Evolutionary conservation across 2,797 vertebrate genomes (phyloP).

Genomic region (Phoeniculus purpureus): DNA sequence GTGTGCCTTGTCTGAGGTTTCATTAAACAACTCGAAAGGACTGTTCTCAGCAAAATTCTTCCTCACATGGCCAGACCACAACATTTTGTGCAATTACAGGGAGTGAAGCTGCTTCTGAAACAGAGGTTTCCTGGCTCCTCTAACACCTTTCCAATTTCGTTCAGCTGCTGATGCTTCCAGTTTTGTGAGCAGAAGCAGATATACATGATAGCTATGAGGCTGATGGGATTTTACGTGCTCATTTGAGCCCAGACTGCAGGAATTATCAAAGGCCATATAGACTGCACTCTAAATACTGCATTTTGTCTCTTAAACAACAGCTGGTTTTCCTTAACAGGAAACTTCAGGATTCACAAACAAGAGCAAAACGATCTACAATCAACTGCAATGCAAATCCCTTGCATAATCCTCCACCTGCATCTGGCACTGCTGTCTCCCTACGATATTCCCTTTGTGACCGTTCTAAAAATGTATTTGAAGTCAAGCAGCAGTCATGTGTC

Average conservation of each 20-base stretch:
- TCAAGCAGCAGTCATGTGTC: neutral
- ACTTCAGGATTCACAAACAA: neutral
- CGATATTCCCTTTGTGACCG: neutral
- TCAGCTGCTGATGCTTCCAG: neutral
- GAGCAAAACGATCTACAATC: neutral
- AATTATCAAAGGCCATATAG: neutral
- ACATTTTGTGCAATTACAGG: constrained; percentile 37
- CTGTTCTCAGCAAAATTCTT: constrained; percentile 35
- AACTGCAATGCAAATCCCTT: neutral
- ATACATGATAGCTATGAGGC: neutral
- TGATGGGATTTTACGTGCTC: neutral
- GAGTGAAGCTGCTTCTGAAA: neutral
- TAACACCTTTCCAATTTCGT: neutral
- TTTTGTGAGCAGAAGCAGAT: neutral
- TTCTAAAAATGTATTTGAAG: neutral
- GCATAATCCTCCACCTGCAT: neutral
- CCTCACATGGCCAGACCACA: constrained; percentile 34
- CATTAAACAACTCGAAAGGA: constrained; percentile 40
- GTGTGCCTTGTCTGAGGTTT: constrained; percentile 22
- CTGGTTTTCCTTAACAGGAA: neutral
- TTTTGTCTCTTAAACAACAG: neutral
- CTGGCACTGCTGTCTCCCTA: neutral
- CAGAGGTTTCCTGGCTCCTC: constrained; percentile 10
- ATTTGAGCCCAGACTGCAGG: neutral
- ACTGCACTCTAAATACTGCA: neutral